These are phyloP conservation scores for Rhinella marina DNA, from an alignment of 2,797 vertebrate genomes.

Conservation along the genomic window DNA sequence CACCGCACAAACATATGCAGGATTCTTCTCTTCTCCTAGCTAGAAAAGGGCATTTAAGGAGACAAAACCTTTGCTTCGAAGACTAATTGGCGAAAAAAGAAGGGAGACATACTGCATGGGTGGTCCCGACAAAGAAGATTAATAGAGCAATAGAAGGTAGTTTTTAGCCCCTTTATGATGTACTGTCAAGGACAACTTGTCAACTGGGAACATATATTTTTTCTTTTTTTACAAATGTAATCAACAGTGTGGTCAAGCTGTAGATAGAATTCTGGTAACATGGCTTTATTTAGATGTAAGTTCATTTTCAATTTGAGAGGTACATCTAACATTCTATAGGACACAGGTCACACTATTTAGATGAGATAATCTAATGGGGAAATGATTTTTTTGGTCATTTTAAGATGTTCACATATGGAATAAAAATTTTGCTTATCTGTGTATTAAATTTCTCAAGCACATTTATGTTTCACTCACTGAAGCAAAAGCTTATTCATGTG, in stretches of 20 bases:
- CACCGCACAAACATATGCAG: constrained; percentile 41
- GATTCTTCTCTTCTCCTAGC: constrained; percentile 43
- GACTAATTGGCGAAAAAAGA: constrained; percentile 51
- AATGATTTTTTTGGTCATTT: neutral
- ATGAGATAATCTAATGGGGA: neutral
- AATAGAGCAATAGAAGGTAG: constrained; percentile 52
- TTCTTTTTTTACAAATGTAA: constrained; percentile 29
- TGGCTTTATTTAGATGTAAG: neutral
- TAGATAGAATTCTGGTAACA: constrained; percentile 3
- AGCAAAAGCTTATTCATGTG: neutral
- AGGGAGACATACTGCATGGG: constrained; percentile 58
- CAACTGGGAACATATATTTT: constrained; percentile 48
- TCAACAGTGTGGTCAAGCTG: constrained; percentile 62
- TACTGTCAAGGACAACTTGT: constrained; percentile 58
- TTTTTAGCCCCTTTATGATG: constrained; percentile 17
- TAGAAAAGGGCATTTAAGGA: constrained; percentile 60
- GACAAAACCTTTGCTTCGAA: constrained; percentile 50
- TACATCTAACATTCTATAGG: neutral
- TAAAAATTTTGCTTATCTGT: neutral
- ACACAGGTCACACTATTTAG: neutral
- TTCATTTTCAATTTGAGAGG: neutral
- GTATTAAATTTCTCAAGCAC: neutral
- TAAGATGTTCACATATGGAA: neutral
- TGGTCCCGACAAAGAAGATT: constrained; percentile 64
- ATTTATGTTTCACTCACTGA: neutral